Evolutionary conservation across 2,888 invertebrate species (phyloP).

Genomic region (Mamestra brassicae): DNA sequence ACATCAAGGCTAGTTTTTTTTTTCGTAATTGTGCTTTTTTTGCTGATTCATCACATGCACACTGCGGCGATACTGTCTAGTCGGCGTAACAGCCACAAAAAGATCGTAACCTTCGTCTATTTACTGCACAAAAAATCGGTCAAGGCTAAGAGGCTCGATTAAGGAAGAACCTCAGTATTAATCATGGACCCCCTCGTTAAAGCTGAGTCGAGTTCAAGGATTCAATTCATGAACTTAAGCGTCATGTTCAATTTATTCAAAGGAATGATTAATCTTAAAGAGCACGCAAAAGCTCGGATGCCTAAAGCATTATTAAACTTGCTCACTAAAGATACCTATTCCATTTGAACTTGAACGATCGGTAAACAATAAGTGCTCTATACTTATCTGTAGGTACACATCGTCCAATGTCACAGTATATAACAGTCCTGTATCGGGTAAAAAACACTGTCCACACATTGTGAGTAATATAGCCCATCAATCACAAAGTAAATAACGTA

Average conservation of each 20-base stretch:
- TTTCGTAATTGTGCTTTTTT: slow-evolving; percentile 20
- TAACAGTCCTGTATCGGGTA: slow-evolving; percentile 37
- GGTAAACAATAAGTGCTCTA: slow-evolving; percentile 33
- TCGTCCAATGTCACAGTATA: slow-evolving; percentile 43
- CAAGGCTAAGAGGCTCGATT: slow-evolving; percentile 33
- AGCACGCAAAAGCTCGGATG: neutral
- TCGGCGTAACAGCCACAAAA: slow-evolving; percentile 20
- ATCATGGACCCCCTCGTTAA: slow-evolving; percentile 3
- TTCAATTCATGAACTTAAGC: slow-evolving; percentile 10
- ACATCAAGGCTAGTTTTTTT: slow-evolving; percentile 40
- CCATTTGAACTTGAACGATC: slow-evolving; percentile 54
- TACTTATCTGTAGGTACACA: slow-evolving; percentile 25
- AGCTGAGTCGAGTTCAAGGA: slow-evolving; percentile 32
- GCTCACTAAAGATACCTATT: slow-evolving; percentile 31
- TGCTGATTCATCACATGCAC: slow-evolving; percentile 23
- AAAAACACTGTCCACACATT: slow-evolving; percentile 40
- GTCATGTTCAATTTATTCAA: slow-evolving; percentile 24
- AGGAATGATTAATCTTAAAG: slow-evolving; percentile 19
- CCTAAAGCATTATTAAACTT: slow-evolving; percentile 21
- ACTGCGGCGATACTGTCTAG: slow-evolving; percentile 10
- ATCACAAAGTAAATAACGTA: slow-evolving; percentile 44
- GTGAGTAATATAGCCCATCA: slow-evolving; percentile 41
- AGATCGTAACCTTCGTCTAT: slow-evolving; percentile 30
- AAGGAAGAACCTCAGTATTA: slow-evolving; percentile 24
- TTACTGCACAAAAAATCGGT: slow-evolving; percentile 35